A percentile compares a stretch with the other conserved stretches of the same genome.
Evolutionary conservation across 2,797 vertebrate species (phyloP).

Genomic region (Gallinago stenura): DNA sequence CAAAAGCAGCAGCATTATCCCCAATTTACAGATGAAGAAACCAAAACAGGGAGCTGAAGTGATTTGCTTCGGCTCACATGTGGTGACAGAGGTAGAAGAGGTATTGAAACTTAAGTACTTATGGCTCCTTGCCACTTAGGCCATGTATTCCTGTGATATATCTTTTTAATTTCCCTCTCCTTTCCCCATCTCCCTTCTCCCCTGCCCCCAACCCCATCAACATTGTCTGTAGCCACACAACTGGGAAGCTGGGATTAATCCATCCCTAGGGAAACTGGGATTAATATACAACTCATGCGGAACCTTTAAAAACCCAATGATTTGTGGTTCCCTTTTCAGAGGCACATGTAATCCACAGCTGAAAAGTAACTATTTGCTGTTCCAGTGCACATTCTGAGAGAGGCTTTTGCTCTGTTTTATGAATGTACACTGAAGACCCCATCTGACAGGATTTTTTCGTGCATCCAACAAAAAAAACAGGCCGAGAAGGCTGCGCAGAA

Average conservation of each 20-base stretch:
- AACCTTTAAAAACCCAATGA: constrained; percentile 61
- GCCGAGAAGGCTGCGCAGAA: constrained; percentile 12
- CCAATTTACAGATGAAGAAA: background rate
- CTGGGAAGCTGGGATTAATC: constrained; percentile 59
- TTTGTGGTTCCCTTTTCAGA: constrained; percentile 55
- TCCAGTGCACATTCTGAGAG: background rate
- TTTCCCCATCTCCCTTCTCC: constrained; percentile 27
- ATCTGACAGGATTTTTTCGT: constrained; percentile 42
- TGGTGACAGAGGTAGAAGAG: constrained; percentile 41
- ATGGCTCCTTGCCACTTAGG: background rate
- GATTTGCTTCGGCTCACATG: background rate
- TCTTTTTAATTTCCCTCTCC: constrained; percentile 47
- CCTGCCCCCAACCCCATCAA: constrained; percentile 15
- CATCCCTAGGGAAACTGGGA: constrained; percentile 50
- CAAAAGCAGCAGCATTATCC: background rate
- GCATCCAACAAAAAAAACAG: background rate
- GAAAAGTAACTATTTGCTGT: constrained; percentile 48
- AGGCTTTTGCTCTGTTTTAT: constrained; percentile 19
- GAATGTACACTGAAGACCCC: constrained; percentile 23
- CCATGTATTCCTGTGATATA: constrained; percentile 26
- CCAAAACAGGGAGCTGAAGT: background rate
- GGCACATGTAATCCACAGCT: constrained; percentile 50
- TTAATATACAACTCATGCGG: constrained; percentile 62
- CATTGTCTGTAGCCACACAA: constrained; percentile 47
- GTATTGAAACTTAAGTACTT: constrained; percentile 29